phyloP scores from a whole-genome alignment of 1,140 invertebrate genomes.

The Drosophila kikkawai region DNA sequence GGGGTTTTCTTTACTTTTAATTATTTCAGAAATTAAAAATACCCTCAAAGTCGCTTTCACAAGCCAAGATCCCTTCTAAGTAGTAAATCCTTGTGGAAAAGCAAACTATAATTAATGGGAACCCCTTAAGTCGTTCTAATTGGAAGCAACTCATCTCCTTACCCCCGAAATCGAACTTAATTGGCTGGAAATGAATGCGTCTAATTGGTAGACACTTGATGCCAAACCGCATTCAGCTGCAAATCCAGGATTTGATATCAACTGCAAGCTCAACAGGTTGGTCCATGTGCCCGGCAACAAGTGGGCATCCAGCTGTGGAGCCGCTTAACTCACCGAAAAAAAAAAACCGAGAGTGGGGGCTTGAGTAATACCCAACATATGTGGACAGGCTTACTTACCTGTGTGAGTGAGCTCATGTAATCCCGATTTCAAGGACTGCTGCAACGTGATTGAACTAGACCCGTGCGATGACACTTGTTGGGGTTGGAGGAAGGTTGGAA shows the following conservation, averaged over 20 bases:
- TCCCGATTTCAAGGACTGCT: conserved; percentile 17
- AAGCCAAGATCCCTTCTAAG: neutral
- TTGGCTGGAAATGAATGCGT: neutral
- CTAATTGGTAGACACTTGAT: neutral
- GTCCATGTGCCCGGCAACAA: conserved; percentile 1
- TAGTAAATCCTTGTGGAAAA: neutral
- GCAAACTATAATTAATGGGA: neutral
- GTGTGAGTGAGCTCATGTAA: conserved; percentile 2
- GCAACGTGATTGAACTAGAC: conserved; percentile 27
- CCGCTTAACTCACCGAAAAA: neutral
- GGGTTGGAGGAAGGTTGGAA: neutral
- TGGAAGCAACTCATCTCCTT: neutral
- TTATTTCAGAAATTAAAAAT: neutral
- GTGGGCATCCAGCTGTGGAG: neutral
- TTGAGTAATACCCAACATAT: neutral
- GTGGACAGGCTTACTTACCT: conserved; percentile 4
- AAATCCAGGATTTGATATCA: neutral
- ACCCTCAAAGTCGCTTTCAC: neutral
- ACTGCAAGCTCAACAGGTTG: conserved; percentile 3
- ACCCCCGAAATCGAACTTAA: neutral
- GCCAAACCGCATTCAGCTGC: neutral
- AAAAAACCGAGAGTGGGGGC: neutral
- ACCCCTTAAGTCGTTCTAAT: neutral
- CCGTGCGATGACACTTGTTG: conserved; percentile 13
- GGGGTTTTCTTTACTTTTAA: too few relatives aligned